A percentile compares a stretch with the other conserved stretches of the same genome.
Conservation (phyloP, 2,888 invertebrate species). For the Cephus sareptanus region DNA sequence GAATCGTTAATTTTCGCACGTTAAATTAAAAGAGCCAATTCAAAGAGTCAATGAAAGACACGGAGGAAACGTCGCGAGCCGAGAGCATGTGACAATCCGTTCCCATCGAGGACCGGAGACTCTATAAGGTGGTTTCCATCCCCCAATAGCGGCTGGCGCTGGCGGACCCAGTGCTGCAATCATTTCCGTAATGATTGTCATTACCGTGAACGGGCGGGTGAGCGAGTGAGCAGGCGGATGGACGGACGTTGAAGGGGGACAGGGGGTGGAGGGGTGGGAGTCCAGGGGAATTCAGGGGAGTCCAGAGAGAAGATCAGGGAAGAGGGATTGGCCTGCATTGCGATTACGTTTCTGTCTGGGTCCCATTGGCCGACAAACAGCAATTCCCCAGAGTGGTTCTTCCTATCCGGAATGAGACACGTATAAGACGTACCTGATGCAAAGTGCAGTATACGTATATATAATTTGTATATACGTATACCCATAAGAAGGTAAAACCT, state of each 20-base stretch:
- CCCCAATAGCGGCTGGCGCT: constrained; percentile 57
- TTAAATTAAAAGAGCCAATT: neutral
- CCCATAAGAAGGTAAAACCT: neutral
- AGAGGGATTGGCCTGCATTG: constrained; percentile 53
- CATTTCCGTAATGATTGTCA: constrained; percentile 65
- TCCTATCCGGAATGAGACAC: neutral
- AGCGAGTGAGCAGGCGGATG: constrained; percentile 35
- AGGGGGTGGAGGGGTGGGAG: constrained; percentile 1
- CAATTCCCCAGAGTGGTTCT: constrained; percentile 26
- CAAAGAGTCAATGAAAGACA: neutral
- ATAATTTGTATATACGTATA: too few species aligned
- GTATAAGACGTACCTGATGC: neutral
- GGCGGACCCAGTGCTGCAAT: constrained; percentile 59
- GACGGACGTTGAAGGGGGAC: constrained; percentile 31
- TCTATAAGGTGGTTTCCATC: constrained; percentile 62
- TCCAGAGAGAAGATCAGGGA: constrained; percentile 22
- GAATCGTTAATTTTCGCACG: neutral
- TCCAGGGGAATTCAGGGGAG: constrained; percentile 9
- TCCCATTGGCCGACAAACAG: constrained; percentile 56
- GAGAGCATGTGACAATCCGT: constrained; percentile 55
- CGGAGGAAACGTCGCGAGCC: neutral
- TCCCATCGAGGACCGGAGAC: constrained; percentile 61
- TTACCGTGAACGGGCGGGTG: constrained; percentile 57
- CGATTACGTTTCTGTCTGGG: constrained; percentile 57
- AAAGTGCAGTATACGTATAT: neutral